Base-by-base conservation (phyloP, 1,140 invertebrate species). In the Drosophila simulans region DNA sequence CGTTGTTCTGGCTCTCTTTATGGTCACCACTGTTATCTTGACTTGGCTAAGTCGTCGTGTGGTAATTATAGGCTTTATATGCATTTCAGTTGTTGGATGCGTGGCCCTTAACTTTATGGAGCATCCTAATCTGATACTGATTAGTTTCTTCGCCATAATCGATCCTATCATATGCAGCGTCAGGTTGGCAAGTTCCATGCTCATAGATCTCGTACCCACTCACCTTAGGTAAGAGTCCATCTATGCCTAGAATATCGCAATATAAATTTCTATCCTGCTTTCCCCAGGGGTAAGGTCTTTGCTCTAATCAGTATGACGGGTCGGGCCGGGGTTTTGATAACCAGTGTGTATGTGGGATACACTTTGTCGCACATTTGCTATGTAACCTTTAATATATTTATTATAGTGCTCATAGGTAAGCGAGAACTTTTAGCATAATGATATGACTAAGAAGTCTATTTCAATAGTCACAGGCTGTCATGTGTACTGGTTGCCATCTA, bases 151-250 rank as follows among this genome's bases (percentile, higher is more conserved):
- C 15, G 22, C 57, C 0, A 7, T 77, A 0, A 49, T 53, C 10
- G 54, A 64, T 43, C 37, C 66, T 0, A 20, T 54, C 0, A 3
- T 80, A 27, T 65, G 72, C 20, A 31, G 57, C 13, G 0, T 80
- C 1, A 20, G 77, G 10, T n/a, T 84, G 51, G 3, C 31, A 0
- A 0, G 46, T 0, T 17, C 57, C 2, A 20, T 80, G 11, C 0
- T 85, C n/a, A 57, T 84, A 20, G 80, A 84, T 56, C 8, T 71
- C 8, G 35, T 80, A 11, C 80, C 81, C 7, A 85, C 80, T 1
- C 51, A 77, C 4, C 11, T 80, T 0, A 72, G 80, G 81, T 80
- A n/a, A 68, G 4, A 48, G 12, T 3, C 5, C 4, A 22, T 20
- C 8, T 12, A 37, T 20, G 15, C 40, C 7, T 1, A 54, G 11